A percentile compares a stretch with the other conserved stretches of the same genome.
These are phyloP conservation scores for Parelbella ahira DNA, from an alignment of 2,888 invertebrate species.

Conservation along the genomic window DNA sequence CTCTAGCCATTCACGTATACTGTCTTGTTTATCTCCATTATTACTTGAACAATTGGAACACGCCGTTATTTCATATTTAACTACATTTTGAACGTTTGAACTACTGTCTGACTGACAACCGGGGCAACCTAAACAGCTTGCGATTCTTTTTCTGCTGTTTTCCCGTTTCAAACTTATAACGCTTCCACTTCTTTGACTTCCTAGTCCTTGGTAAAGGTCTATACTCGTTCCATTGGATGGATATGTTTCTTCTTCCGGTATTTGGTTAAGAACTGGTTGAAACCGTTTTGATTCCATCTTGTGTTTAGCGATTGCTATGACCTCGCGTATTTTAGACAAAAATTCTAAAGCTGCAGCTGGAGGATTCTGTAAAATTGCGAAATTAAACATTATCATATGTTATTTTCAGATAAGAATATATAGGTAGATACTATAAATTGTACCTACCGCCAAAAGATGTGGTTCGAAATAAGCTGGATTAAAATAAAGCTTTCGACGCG, in stretches of 20 bases:
- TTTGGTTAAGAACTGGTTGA: slow-evolving; percentile 87
- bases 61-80: slow-evolving; percentile 65
- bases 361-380: slow-evolving; percentile 90
- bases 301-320: slow-evolving; percentile 93
- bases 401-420: too few species aligned
- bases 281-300: slow-evolving; percentile 92
- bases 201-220: slow-evolving; percentile 68
- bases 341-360: slow-evolving; percentile 95
- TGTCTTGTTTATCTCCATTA: slow-evolving; percentile 86
- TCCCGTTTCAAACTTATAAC: slow-evolving; percentile 81
- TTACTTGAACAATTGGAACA: slow-evolving; percentile 77
- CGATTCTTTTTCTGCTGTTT: slow-evolving; percentile 79
- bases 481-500: slow-evolving; percentile 90
- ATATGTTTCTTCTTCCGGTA: slow-evolving; percentile 88
- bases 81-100: slow-evolving; percentile 55
- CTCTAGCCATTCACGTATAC: slow-evolving; percentile 88
- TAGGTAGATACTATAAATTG: too few species aligned
- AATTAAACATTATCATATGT: slow-evolving; percentile 38
- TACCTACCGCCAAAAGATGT: slow-evolving; percentile 89
- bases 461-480: slow-evolving; percentile 96
- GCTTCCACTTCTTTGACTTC: slow-evolving; percentile 78
- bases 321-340: slow-evolving; percentile 92
- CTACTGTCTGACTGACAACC: slow-evolving; percentile 76
- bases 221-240: slow-evolving; percentile 70
- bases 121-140: slow-evolving; percentile 83